phyloP scores from a whole-genome alignment of 2,113 vertebrate species.

The Myxocyprinus asiaticus region DNA sequence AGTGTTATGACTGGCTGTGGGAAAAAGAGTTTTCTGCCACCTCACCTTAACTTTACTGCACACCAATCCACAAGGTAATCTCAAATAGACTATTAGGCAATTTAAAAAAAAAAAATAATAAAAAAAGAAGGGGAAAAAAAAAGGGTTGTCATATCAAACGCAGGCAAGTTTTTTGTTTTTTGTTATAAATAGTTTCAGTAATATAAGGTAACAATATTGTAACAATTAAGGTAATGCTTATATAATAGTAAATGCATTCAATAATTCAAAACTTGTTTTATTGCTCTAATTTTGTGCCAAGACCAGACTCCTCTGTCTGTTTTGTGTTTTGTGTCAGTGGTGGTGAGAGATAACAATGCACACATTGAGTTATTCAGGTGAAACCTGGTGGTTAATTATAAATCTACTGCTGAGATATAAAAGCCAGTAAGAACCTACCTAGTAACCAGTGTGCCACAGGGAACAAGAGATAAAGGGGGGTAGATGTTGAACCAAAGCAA shows the following conservation, averaged over 20 bases:
- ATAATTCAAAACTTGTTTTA: not conserved
- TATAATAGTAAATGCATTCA: not conserved
- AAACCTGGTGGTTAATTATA: slow-evolving; percentile 61
- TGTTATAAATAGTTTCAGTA: too few species aligned
- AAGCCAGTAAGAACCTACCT: slow-evolving; percentile 42
- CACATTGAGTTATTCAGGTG: slow-evolving; percentile 56
- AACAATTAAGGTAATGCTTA: too few species aligned
- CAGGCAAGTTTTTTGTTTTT: too few species aligned
- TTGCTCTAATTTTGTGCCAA: too few species aligned
- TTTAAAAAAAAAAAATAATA: too few species aligned
- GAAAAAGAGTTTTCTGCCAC: not conserved
- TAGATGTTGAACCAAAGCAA: not conserved
- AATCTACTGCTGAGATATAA: slow-evolving; percentile 58
- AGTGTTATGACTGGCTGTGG: slow-evolving; percentile 9
- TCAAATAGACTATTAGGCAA: too few species aligned
- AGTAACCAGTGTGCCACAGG: slow-evolving; percentile 46
- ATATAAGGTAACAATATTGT: too few species aligned
- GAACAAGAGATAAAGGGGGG: slow-evolving; percentile 21
- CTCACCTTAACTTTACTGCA: not conserved
- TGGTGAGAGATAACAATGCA: slow-evolving; percentile 42
- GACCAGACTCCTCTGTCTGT: too few species aligned
- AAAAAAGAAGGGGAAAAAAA: too few species aligned
- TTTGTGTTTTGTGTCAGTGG: too few species aligned
- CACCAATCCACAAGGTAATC: too few species aligned
- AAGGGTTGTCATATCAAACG: too few species aligned